Conservation (phyloP, 2,797 vertebrate species). For the Eulemur rubriventer region DNA sequence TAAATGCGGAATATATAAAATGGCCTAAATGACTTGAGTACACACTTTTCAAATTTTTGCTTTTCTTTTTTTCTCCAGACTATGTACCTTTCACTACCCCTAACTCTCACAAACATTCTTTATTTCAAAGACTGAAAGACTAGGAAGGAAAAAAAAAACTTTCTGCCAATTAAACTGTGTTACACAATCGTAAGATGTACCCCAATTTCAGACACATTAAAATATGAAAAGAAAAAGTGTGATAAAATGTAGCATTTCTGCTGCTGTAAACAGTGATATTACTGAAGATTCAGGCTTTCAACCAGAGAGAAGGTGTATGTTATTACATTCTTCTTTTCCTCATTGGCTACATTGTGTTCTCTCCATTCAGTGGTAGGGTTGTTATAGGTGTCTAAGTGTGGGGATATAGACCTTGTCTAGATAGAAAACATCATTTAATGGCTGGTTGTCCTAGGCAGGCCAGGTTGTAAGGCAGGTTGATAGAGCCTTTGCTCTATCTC, state of each 20-base stretch:
- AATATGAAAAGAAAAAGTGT: neutral
- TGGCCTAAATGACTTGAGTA: neutral
- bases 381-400: neutral
- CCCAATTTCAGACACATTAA: conserved; percentile 3
- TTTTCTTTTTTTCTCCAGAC: neutral
- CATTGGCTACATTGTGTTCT: neutral
- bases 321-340: neutral
- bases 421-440: neutral
- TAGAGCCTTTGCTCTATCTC: neutral
- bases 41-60: neutral
- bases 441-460: neutral
- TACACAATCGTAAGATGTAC: neutral
- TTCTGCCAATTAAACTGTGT: neutral
- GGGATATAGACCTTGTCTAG: neutral
- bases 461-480: neutral
- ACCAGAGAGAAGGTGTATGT: neutral
- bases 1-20: neutral
- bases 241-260: conserved; percentile 27
- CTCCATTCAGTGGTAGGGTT: neutral
- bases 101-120: neutral
- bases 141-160: neutral
- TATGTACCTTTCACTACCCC: neutral
- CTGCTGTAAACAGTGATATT: neutral
- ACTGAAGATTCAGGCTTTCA: neutral
- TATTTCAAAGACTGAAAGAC: conserved; percentile 33